These are phyloP conservation scores for Scyliorhinus canicula DNA, from an alignment of 2,797 vertebrate genomes.

Conservation along the genomic window DNA sequence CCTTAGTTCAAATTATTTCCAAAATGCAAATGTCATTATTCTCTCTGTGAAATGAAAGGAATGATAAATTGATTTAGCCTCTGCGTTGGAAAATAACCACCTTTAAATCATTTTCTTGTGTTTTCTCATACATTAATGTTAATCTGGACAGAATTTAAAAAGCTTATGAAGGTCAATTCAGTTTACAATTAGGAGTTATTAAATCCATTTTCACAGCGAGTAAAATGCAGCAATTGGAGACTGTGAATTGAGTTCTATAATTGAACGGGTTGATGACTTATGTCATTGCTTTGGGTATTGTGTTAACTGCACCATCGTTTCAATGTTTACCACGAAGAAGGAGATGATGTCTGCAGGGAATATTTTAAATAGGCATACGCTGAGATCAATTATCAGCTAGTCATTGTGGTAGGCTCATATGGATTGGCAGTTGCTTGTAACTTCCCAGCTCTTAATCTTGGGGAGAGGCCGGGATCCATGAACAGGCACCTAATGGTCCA, in stretches of 20 bases:
- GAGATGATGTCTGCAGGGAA: not conserved
- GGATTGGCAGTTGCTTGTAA: not conserved
- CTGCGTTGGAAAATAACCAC: not conserved
- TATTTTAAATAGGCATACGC: not conserved
- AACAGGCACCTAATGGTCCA: not conserved
- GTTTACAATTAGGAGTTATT: not conserved
- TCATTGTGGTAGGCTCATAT: not conserved
- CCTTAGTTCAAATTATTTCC: not conserved
- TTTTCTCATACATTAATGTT: not conserved
- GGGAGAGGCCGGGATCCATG: not conserved
- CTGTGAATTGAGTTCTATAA: not conserved
- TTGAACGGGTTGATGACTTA: not conserved
- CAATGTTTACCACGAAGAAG: not conserved
- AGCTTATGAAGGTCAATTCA: not conserved
- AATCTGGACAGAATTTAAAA: not conserved
- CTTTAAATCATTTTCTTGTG: constrained; percentile 6
- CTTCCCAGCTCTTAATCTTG: not conserved
- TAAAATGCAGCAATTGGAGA: not conserved
- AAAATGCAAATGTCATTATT: constrained; percentile 19
- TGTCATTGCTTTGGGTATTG: not conserved
- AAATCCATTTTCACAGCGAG: not conserved
- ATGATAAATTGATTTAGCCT: constrained; percentile 14
- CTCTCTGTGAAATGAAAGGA: not conserved
- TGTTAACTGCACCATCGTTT: not conserved
- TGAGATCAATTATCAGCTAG: not conserved